A percentile compares a stretch with the other conserved stretches of the same genome.
Evolutionary conservation across 2,888 invertebrate species (phyloP).

Genomic region (Pandemis heparana): DNA sequence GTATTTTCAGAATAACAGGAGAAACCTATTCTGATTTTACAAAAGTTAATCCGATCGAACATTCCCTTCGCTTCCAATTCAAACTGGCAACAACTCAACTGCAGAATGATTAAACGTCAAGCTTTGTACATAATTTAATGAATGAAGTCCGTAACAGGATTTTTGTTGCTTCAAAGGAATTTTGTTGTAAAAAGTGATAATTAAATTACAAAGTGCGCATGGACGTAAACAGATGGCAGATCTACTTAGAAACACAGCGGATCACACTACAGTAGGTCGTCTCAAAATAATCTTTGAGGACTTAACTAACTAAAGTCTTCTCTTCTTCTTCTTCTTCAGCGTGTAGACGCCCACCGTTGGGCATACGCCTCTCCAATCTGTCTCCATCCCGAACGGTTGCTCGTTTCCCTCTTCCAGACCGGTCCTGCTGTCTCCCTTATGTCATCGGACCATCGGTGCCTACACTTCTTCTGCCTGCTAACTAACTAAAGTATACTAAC

Average conservation of each 20-base stretch:
- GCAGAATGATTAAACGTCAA: constrained; percentile 44
- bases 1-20: background rate
- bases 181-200: constrained; percentile 64
- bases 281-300: background rate
- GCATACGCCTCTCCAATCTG: no score
- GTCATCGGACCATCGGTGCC: no score
- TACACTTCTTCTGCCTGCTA: no score
- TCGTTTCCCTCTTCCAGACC: no score
- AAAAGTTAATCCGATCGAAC: constrained; percentile 30
- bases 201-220: constrained; percentile 65
- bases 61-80: constrained; percentile 33
- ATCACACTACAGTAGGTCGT: constrained; percentile 15
- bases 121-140: constrained; percentile 43
- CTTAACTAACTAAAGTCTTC: no score
- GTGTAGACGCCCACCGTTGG: no score
- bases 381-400: no score
- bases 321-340: no score
- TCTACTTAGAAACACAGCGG: constrained; percentile 41
- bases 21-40: constrained; percentile 12
- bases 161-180: constrained; percentile 48
- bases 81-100: constrained; percentile 33
- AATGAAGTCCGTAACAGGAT: constrained; percentile 47
- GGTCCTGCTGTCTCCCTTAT: no score
- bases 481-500: no score
- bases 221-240: constrained; percentile 65